Evolutionary conservation across 1,140 invertebrate genomes (phyloP), one percentile per base, ranked within the genome.

Genomic region (Hypothenemus hampei): DNA sequence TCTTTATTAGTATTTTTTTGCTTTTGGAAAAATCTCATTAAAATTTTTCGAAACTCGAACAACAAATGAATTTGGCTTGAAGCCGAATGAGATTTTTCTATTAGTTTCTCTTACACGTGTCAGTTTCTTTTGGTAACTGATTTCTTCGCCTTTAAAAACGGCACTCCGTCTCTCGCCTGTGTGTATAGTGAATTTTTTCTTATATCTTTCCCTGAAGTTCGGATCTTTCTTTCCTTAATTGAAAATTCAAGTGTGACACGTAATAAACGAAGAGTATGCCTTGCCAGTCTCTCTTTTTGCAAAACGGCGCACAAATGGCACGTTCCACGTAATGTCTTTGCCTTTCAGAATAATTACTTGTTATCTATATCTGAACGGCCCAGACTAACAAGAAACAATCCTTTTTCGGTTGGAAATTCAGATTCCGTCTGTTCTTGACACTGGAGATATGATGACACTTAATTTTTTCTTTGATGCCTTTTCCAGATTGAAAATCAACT

Each of bases 31-130:
- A n/a, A n/a, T n/a, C n/a, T n/a, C n/a, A n/a, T n/a, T n/a, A n/a
- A n/a, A n/a, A n/a, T n/a, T n/a, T n/a, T n/a, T n/a, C n/a, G n/a
- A n/a, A n/a, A n/a, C n/a, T n/a, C n/a, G n/a, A n/a, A n/a, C n/a
- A n/a, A n/a, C n/a, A n/a, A n/a, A n/a, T n/a, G n/a, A n/a, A n/a
- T n/a, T n/a, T n/a, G n/a, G n/a, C n/a, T n/a, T n/a, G n/a, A n/a
- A n/a, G n/a, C n/a, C n/a, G n/a, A n/a, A n/a, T n/a, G 35, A 39
- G 43, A 39, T 31, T 55, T 23, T 55, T 47, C 46, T 55, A 36
- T 48, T 33, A 48, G 24, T 10, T 21, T 37, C 31, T 29, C 24
- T 19, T 48, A 29, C 31, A 22, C 46, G 46, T 48, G 46, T 37
- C 46, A 48, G 16, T 26, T 48, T 47, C 24, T 22, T 48, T 48